Conservation (phyloP, 2,888 invertebrate genomes). For the Galeruca laticollis region DNA sequence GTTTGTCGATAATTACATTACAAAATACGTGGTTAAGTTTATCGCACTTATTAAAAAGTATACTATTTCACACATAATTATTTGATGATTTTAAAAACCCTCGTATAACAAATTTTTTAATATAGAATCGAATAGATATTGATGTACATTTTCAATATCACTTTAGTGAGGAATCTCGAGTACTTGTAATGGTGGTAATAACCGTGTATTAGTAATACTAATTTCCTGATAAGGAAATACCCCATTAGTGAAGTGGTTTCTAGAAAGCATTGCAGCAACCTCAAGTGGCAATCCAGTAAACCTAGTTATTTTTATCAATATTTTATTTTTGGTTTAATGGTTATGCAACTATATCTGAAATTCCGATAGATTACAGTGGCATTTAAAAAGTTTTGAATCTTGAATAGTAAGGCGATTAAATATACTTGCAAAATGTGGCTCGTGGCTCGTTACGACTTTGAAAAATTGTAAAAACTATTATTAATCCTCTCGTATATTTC, state of each 20-base stretch:
- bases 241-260: conserved; percentile 8
- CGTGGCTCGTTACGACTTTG: too few species aligned
- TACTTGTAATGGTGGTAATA: conserved; percentile 3
- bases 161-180: background rate
- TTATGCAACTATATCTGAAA: background rate
- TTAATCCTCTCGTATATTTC: too few species aligned
- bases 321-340: conserved; percentile 3
- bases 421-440: too few species aligned
- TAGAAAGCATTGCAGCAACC: conserved; percentile 3
- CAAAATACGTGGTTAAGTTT: too few species aligned
- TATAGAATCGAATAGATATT: background rate
- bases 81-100: too few species aligned
- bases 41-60: too few species aligned
- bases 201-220: background rate
- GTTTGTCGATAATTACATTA: too few species aligned
- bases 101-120: background rate
- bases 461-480: too few species aligned
- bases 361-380: background rate
- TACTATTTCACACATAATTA: too few species aligned
- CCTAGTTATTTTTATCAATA: background rate
- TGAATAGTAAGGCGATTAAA: background rate
- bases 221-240: conserved; percentile 7
- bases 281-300: conserved; percentile 1
- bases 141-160: background rate
- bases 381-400: background rate